Base-by-base conservation (phyloP, 2,113 vertebrate genomes). In the Pterocles orientalis region DNA sequence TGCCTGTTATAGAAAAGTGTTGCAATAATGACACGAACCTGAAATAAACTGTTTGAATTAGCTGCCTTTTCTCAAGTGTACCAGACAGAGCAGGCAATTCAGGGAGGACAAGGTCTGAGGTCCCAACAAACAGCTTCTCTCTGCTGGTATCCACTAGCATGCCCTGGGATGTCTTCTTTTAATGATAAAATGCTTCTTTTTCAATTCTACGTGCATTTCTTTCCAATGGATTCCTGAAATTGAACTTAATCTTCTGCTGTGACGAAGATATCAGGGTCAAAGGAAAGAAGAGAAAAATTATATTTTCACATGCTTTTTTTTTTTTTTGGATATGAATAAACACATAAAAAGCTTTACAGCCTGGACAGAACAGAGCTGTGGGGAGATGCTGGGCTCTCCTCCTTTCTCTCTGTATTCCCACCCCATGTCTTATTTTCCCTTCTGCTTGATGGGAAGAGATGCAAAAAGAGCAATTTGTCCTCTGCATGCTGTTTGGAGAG, bases 1-100 rank as follows among this genome's bases (percentile, higher is more conserved):
- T 96, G 93, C 93, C 85, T 94, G 80, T 94, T 89, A 84, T 21
- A 95, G 77, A 85, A 92, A 89, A 47, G 14, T 13, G 62, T 91
- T 85, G 69, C 57, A 90, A 91, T 77, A 94, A 82, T 80, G 85
- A 87, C 82, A 72, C 31, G 80, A 84, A 94, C 81, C 84, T 87
- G 87, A 94, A 95, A 94, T 90, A 87, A 95, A 95, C 97, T 96
- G 95, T 97, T 96, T 97, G 97, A 98, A 97, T 96, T 97, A 95
- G 90, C 86, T 97, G 96, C 51, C 94, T 93, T 96, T 97, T 97
- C 96, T 86, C 62, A 97, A 96, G 92, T 94, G 77, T 96, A 88
- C 82, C 82, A 94, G 95, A 95, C 90, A 89, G 92, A 96, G 11
- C 14, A 94, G 86, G 80, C 95, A 96, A 97, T 95, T 95, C 89